These are phyloP conservation scores for Hucho hucho DNA, from an alignment of 2,113 vertebrate species.

Conservation along the genomic window DNA sequence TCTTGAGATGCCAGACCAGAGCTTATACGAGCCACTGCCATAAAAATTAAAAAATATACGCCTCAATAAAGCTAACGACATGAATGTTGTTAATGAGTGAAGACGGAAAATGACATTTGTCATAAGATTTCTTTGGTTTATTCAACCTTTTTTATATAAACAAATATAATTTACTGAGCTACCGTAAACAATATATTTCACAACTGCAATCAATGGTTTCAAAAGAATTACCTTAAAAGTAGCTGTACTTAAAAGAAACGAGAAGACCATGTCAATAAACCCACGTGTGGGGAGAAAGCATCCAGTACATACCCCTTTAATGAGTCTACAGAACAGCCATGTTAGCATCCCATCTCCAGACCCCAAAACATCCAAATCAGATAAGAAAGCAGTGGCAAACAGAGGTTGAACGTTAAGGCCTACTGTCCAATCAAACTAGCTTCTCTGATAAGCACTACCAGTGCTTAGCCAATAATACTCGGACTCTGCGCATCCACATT, in stretches of 20 bases:
- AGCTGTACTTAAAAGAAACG: not conserved
- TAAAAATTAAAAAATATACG: too few relatives aligned
- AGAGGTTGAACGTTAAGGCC: not conserved
- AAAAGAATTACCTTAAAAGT: not conserved
- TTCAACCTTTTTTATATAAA: too few relatives aligned
- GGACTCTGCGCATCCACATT: not conserved
- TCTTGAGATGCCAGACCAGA: not conserved
- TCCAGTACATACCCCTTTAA: not conserved
- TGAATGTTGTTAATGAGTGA: too few relatives aligned
- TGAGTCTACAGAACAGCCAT: not conserved
- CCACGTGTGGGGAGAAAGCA: not conserved
- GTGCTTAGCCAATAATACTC: conserved; percentile 7
- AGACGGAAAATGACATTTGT: too few relatives aligned
- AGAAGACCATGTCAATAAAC: not conserved
- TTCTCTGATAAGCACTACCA: not conserved
- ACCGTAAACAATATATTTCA: not conserved
- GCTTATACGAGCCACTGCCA: not conserved
- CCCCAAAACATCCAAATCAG: too few relatives aligned
- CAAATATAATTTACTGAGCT: too few relatives aligned
- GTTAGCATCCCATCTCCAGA: not conserved
- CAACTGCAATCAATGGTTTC: not conserved
- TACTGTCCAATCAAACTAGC: not conserved
- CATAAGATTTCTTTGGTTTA: too few relatives aligned
- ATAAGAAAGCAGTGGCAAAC: not conserved
- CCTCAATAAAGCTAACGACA: too few relatives aligned